Conservation (phyloP, 2,797 vertebrate species). For the Austrolebias charrua region DNA sequence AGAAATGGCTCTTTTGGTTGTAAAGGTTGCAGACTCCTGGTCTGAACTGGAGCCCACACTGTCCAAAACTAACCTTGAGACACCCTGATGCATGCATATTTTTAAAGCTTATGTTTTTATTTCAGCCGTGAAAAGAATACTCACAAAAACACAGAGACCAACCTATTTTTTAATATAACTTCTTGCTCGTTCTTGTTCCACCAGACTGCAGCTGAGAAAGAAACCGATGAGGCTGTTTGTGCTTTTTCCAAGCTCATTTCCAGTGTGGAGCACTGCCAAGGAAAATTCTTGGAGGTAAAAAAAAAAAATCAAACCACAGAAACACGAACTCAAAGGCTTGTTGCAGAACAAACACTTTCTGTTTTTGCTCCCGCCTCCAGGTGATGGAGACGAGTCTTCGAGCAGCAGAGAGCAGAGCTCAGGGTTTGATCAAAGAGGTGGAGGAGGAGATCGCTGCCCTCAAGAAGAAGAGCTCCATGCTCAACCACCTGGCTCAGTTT, state of each 20-base stretch:
- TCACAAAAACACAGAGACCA: too few species aligned
- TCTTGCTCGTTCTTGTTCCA: neutral
- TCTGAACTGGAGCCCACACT: too few species aligned
- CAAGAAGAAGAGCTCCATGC: conserved; percentile 50
- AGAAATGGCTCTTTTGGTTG: too few species aligned
- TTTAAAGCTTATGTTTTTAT: too few species aligned
- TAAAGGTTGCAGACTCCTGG: too few species aligned
- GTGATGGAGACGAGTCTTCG: conserved; percentile 61
- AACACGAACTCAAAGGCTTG: neutral
- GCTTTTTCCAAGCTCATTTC: conserved; percentile 66
- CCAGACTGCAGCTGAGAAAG: conserved; percentile 67
- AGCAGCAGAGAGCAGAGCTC: conserved; percentile 59
- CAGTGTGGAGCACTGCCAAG: conserved; percentile 66
- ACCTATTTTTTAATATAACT: too few species aligned
- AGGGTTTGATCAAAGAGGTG: conserved; percentile 68
- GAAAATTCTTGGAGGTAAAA: conserved; percentile 69
- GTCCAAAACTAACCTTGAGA: too few species aligned
- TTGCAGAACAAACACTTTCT: neutral
- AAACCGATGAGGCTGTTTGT: conserved; percentile 50
- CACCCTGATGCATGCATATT: too few species aligned
- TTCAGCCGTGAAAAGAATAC: too few species aligned
- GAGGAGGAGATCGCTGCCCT: conserved; percentile 71
- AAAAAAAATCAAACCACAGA: too few species aligned
- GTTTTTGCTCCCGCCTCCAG: conserved; percentile 11
- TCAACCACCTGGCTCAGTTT: conserved; percentile 61